These are phyloP conservation scores for Carollia perspicillata DNA, from an alignment of 2,113 vertebrate species.

Conservation along the genomic window DNA sequence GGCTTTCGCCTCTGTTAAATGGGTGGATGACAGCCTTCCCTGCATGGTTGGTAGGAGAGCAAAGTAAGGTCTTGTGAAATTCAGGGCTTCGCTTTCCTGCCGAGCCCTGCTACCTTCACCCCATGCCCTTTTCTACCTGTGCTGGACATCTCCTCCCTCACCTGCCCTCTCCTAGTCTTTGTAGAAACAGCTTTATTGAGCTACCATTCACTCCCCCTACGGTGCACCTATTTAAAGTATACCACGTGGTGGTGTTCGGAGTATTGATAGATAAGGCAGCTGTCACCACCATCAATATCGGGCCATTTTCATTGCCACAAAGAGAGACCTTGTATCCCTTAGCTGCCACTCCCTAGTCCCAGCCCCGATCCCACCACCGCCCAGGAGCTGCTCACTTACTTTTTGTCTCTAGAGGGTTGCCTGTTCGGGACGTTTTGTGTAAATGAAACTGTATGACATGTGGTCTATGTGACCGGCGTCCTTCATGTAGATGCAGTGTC, in stretches of 20 bases:
- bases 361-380: fast-evolving
- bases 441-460: fast-evolving
- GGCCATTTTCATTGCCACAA: background rate
- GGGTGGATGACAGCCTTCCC: background rate
- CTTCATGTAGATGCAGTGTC: background rate
- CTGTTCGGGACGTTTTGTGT: background rate
- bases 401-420: background rate
- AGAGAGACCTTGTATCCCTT: background rate
- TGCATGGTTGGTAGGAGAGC: background rate
- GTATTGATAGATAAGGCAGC: background rate
- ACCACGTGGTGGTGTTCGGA: background rate
- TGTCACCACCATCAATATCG: background rate
- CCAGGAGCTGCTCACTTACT: background rate
- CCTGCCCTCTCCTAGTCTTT: background rate
- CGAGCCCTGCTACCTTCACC: no score
- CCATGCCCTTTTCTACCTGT: background rate
- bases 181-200: background rate
- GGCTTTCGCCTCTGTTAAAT: background rate
- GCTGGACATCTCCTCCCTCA: background rate
- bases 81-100: background rate
- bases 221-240: background rate
- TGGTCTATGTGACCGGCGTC: background rate
- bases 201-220: background rate
- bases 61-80: background rate
- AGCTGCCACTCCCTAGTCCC: background rate